phyloP scores from a whole-genome alignment of 2,797 vertebrate genomes.

The Gymnoscopelus braueri region DNA sequence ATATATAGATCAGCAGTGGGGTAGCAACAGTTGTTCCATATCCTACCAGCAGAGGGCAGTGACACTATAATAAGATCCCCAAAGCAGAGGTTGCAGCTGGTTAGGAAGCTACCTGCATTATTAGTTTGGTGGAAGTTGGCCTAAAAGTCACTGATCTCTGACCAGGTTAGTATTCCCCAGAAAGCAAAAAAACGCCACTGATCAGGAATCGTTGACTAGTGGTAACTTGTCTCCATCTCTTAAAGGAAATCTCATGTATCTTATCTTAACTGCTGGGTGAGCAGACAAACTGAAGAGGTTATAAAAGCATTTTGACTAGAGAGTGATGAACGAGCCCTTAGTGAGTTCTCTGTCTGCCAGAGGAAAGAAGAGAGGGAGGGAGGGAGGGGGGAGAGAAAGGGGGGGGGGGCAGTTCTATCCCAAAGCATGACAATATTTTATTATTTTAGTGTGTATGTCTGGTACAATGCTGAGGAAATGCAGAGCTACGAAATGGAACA shows the following conservation, averaged over 20 bases:
- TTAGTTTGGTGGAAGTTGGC: constrained; percentile 38
- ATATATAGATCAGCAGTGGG: constrained; percentile 4
- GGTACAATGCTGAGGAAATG: constrained; percentile 51
- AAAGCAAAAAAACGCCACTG: constrained; percentile 18
- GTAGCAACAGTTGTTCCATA: constrained; percentile 58
- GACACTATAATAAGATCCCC: constrained; percentile 54
- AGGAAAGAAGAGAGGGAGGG: constrained; percentile 16
- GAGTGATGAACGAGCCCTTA: constrained; percentile 75
- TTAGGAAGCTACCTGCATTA: constrained; percentile 56
- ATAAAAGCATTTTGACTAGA: constrained; percentile 61
- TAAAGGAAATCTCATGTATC: constrained; percentile 43
- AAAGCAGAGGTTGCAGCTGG: constrained; percentile 61
- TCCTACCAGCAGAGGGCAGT: constrained; percentile 77
- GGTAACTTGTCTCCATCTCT: not conserved
- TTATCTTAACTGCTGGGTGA: constrained; percentile 33
- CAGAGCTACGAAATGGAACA: constrained; percentile 58
- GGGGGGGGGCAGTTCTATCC: constrained; percentile 12
- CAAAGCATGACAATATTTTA: constrained; percentile 42
- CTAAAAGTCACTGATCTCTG: constrained; percentile 16
- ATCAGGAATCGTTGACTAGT: not conserved
- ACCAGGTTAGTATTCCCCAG: constrained; percentile 17
- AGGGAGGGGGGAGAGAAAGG: not conserved
- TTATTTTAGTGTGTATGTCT: constrained; percentile 17
- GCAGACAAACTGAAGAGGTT: constrained; percentile 60
- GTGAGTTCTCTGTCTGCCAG: constrained; percentile 67